Evolutionary conservation across 2,113 vertebrate genomes (phyloP), one percentile per base, ranked within the genome.

Genomic region (Aegithalos caudatus): DNA sequence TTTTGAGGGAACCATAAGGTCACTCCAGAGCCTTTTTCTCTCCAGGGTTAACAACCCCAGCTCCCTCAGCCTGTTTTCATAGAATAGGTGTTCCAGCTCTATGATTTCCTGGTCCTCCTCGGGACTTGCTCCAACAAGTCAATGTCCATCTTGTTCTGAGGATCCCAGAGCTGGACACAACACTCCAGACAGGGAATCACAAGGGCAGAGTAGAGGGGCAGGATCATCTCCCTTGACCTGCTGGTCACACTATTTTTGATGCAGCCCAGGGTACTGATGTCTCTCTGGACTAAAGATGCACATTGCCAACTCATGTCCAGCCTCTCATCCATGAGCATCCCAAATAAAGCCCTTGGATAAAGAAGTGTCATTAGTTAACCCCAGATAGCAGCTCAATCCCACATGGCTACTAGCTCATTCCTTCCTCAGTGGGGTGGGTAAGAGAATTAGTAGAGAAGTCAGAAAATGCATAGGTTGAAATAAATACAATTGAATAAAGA

Each of bases 371-470:
- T 19, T 48, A 11, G 28, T 72, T 88, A 60, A 84, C 7, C 11
- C 18, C 35, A 81, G 5, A 20, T 37, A 15, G 11, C 51, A 84
- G 12, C 21, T 80, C 37, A 61, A 50, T 10, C 18, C 9, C 10
- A 58, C 0, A 0, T 42, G 88, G 2, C 31, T 44, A 7, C 37
- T 14, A 12, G 16, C 51, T 65, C 25, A 3, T 42, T 79, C n/a
- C 27, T 24, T 70, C 29, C 13, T 21, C 42, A 14, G 10, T 9
- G 9, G 19, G 7, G 7, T 53, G 4, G 2, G 2, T 16, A 14
- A 77, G 16, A 54, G 25, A 88, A 90, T 22, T 14, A 6, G 14
- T 38, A 10, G 6, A 58, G 28, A 31, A 61, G 18, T 44, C 58
- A 61, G 24, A 78, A 81, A 84, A 58, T 7, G 27, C 3, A 1